phyloP scores from a whole-genome alignment of 2,797 vertebrate genomes.

The Enteromius fasciolatus region DNA sequence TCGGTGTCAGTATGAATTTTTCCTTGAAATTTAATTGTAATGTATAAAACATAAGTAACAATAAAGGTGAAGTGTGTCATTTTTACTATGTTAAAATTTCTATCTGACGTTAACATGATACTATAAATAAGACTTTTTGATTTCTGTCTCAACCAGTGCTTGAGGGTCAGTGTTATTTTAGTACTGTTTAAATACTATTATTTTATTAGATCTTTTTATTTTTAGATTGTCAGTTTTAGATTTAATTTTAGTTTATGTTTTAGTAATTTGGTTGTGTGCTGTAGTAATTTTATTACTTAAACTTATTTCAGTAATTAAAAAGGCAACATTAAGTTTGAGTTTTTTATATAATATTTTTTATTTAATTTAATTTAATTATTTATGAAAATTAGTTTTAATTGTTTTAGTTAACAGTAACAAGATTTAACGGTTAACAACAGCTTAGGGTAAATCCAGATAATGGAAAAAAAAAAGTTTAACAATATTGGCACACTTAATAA shows the following conservation, averaged over 20 bases:
- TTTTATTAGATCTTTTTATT: neutral
- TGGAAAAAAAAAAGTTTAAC: neutral
- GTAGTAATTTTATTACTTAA: neutral
- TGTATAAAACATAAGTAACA: neutral
- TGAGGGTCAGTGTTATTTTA: neutral
- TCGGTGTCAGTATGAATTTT: neutral
- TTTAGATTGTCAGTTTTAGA: neutral
- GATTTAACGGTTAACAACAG: neutral
- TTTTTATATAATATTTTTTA: neutral
- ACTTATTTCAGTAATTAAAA: neutral
- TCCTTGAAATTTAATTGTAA: neutral
- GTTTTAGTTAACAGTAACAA: neutral
- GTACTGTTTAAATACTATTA: neutral
- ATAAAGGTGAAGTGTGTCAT: neutral
- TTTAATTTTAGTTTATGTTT: neutral
- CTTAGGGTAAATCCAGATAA: neutral
- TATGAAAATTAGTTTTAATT: neutral
- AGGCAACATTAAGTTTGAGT: neutral
- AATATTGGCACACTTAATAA: conserved; percentile 1
- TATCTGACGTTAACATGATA: neutral
- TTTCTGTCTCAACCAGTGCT: neutral
- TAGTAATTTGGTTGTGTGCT: neutral
- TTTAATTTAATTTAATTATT: neutral
- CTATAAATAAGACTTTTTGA: neutral
- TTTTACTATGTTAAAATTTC: neutral